phyloP scores from a whole-genome alignment of 2,113 vertebrate species.

The Anolis carolinensis region DNA sequence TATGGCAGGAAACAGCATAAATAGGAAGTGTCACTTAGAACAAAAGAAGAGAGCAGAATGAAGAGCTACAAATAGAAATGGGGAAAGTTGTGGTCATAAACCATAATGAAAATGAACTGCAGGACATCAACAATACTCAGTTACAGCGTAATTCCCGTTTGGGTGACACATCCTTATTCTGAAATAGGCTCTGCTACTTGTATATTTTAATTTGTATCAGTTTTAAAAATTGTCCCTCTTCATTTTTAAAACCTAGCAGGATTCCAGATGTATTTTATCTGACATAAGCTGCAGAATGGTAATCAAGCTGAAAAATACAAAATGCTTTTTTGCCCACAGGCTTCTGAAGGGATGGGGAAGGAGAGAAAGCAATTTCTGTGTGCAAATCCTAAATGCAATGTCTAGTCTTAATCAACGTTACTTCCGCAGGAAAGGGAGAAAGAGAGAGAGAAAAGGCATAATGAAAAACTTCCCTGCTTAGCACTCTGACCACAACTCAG shows the following conservation, averaged over 20 bases:
- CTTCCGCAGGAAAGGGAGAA: not conserved
- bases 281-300: constrained; percentile 46
- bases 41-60: not conserved
- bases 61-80: constrained; percentile 9
- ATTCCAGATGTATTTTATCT: constrained; percentile 43
- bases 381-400: constrained; percentile 30
- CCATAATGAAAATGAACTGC: not conserved
- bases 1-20: not conserved
- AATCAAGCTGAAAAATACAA: constrained; percentile 45
- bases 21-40: not conserved
- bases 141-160: not conserved
- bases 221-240: constrained; percentile 24
- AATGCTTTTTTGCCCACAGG: constrained; percentile 39
- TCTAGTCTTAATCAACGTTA: constrained; percentile 37
- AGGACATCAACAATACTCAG: not conserved
- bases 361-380: constrained; percentile 20
- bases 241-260: constrained; percentile 27
- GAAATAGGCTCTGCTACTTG: not conserved
- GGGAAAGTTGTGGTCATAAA: not conserved
- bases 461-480: constrained; percentile 39
- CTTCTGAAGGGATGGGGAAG: constrained; percentile 25
- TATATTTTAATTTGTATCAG: not conserved
- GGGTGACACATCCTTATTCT: constrained; percentile 8
- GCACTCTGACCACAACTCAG: constrained; percentile 24
- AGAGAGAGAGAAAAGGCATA: not conserved